Percentiles rank a stretch among this genome's conserved stretches.
Evolutionary conservation across 1,140 invertebrate species (phyloP).

Genomic region (Drosophila lacertosa): DNA sequence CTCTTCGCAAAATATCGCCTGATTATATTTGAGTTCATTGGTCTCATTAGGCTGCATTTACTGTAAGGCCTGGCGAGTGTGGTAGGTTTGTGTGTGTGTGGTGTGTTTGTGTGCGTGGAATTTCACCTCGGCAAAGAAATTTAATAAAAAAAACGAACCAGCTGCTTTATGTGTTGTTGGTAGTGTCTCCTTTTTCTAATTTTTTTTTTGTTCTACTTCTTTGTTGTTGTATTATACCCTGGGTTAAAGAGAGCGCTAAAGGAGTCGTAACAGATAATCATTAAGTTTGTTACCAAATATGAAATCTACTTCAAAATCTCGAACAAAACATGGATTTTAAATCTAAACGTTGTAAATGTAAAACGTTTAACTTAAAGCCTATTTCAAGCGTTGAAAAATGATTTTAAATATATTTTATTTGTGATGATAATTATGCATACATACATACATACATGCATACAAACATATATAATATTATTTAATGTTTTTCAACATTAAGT

Average conservation of each 20-base stretch:
- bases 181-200: neutral
- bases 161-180: slow-evolving; percentile 12
- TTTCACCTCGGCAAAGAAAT: slow-evolving; percentile 29
- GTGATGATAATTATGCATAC: too few relatives aligned
- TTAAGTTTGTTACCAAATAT: too few relatives aligned
- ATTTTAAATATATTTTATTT: too few relatives aligned
- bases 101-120: slow-evolving; percentile 4
- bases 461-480: neutral
- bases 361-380: too few relatives aligned
- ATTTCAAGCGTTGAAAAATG: too few relatives aligned
- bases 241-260: too few relatives aligned
- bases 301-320: too few relatives aligned
- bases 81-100: neutral
- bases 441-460: neutral
- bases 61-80: slow-evolving; percentile 2
- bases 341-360: too few relatives aligned
- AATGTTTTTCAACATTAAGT: neutral
- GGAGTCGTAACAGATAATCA: too few relatives aligned
- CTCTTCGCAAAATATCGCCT: neutral
- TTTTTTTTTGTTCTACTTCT: neutral
- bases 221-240: neutral
- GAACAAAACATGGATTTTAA: too few relatives aligned
- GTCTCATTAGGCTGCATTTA: slow-evolving; percentile 18
- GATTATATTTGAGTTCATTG: slow-evolving; percentile 14
- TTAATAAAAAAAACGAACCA: neutral